phyloP scores from a whole-genome alignment of 1,140 invertebrate species.

The Cheumatopsyche charites region DNA sequence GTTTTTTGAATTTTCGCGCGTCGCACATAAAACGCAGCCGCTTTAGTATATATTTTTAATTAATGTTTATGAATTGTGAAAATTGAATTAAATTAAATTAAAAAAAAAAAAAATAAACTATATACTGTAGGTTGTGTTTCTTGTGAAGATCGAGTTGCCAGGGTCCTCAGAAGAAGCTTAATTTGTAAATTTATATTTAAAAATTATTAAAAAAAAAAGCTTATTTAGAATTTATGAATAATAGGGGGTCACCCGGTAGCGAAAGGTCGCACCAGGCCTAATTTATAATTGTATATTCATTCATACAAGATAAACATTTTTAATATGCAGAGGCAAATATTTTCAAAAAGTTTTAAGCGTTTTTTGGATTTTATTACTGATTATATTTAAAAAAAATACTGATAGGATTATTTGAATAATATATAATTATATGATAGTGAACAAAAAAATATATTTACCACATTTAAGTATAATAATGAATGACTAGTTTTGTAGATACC shows the following conservation, averaged over 20 bases:
- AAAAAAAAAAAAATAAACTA: background rate
- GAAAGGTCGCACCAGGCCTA: slow-evolving; percentile 34
- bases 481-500: slow-evolving; percentile 46
- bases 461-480: slow-evolving; percentile 44
- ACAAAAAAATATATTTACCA: slow-evolving; percentile 43
- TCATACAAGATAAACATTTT: slow-evolving; percentile 28
- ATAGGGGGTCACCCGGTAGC: slow-evolving; percentile 28
- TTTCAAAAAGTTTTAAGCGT: slow-evolving; percentile 46
- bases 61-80: background rate
- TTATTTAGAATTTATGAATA: slow-evolving; percentile 24
- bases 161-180: slow-evolving; percentile 32
- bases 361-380: slow-evolving; percentile 44
- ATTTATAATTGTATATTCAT: slow-evolving; percentile 33
- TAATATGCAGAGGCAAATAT: slow-evolving; percentile 41
- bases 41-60: background rate
- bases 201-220: slow-evolving; percentile 23
- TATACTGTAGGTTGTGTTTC: slow-evolving; percentile 43
- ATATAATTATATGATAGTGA: slow-evolving; percentile 31
- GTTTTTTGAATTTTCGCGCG: too few species aligned
- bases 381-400: slow-evolving; percentile 40
- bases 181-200: slow-evolving; percentile 24
- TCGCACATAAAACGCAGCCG: background rate
- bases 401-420: slow-evolving; percentile 41
- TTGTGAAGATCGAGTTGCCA: slow-evolving; percentile 34
- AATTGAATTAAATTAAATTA: background rate